Percentiles rank a stretch among this genome's conserved stretches.
Evolutionary conservation across 1,140 invertebrate genomes (phyloP).

Genomic region (Meloidogyne floridensis): DNA sequence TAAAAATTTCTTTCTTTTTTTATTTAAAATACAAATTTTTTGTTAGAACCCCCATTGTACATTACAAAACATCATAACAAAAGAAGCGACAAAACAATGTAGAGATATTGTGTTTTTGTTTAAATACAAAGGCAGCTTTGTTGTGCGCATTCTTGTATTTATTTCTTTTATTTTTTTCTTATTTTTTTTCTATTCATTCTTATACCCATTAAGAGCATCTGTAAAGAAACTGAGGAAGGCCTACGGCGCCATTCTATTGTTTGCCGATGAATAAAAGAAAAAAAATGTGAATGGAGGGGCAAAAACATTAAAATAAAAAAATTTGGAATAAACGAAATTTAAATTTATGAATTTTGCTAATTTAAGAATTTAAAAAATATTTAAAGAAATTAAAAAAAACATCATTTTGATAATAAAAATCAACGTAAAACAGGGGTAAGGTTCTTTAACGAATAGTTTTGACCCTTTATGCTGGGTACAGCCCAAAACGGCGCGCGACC

Average conservation of each 20-base stretch:
- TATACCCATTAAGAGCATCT: slow-evolving; percentile 6
- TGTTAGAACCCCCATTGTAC: not conserved
- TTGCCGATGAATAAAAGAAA: slow-evolving; percentile 3
- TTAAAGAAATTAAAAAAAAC: too few species aligned
- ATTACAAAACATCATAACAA: not conserved
- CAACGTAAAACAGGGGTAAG: too few species aligned
- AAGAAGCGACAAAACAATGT: not conserved
- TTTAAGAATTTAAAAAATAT: not conserved
- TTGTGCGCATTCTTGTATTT: slow-evolving; percentile 8
- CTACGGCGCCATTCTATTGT: slow-evolving; percentile 8
- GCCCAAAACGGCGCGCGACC: too few species aligned
- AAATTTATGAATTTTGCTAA: not conserved
- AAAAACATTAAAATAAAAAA: not conserved
- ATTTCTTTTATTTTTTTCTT: not conserved
- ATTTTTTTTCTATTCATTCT: not conserved
- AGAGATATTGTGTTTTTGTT: slow-evolving; percentile 9
- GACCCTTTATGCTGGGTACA: too few species aligned
- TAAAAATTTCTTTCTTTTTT: not conserved
- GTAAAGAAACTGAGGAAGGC: not conserved
- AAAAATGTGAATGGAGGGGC: not conserved
- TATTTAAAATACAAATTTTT: slow-evolving; percentile 3
- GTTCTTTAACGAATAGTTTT: too few species aligned
- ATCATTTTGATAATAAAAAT: too few species aligned
- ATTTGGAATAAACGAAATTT: not conserved
- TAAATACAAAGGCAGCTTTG: slow-evolving; percentile 4